Percentiles rank a stretch among this genome's conserved stretches.
Conservation (phyloP, 2,888 invertebrate species). For the Lamellibrachia columna region DNA sequence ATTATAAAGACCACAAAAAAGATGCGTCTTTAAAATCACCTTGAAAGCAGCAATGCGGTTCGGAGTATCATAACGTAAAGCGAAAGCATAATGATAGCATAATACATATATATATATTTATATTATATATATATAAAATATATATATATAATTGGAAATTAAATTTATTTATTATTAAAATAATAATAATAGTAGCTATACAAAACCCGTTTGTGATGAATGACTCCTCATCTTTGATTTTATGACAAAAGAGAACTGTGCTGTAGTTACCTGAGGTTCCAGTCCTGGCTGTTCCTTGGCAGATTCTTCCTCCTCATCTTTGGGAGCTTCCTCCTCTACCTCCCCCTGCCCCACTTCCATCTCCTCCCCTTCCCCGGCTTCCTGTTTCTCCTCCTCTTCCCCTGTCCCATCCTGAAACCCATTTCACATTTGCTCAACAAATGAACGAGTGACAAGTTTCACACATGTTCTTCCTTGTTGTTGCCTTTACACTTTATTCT, state of each 20-base stretch:
- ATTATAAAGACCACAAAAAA: too few species aligned
- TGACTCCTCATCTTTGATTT: too few species aligned
- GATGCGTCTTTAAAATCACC: not conserved
- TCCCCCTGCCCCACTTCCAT: not conserved
- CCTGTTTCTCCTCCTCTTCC: not conserved
- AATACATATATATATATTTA: not conserved
- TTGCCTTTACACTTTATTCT: too few species aligned
- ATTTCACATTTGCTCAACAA: not conserved
- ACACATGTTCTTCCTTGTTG: not conserved
- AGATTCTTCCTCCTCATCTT: not conserved
- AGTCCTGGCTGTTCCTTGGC: slow-evolving; percentile 18
- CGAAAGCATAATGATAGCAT: not conserved
- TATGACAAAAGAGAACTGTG: not conserved
- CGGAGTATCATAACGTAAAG: not conserved
- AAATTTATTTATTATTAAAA: too few species aligned
- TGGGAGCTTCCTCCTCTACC: not conserved
- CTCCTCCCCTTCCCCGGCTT: not conserved
- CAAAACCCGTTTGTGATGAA: too few species aligned
- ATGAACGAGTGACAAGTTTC: not conserved
- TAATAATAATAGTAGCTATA: too few species aligned
- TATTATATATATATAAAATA: too few species aligned
- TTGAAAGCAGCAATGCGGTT: not conserved
- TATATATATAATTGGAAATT: too few species aligned
- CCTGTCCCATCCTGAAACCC: not conserved
- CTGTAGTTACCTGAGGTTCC: slow-evolving; percentile 24